Evolutionary conservation across 1,140 invertebrate species (phyloP).

Genomic region (Arion vulgaris): DNA sequence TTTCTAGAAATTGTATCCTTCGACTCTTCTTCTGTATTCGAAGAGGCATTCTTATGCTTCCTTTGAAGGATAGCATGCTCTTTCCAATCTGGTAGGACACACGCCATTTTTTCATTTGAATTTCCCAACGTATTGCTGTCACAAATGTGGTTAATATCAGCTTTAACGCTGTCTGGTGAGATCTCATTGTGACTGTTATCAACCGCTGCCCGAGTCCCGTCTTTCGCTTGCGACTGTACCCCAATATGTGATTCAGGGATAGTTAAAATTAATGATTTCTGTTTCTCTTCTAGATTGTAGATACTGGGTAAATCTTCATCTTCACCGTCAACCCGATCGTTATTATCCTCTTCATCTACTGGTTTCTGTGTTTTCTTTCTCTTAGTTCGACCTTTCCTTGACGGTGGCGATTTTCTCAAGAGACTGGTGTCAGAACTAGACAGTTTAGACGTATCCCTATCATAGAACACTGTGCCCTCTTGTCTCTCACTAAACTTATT

Average conservation of each 20-base stretch:
- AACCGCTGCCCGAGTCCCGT: no score
- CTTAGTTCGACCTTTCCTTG: background rate
- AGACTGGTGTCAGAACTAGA: slow-evolving; percentile 4
- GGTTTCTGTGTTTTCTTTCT: no score
- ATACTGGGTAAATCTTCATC: background rate
- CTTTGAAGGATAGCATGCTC: background rate
- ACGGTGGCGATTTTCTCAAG: background rate
- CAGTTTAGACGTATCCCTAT: background rate
- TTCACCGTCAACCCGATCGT: no score
- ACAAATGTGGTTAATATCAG: no score
- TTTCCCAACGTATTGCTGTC: no score
- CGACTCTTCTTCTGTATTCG: background rate
- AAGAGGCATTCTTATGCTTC: background rate
- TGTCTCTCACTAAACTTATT: background rate
- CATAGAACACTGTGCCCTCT: background rate
- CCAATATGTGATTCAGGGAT: background rate
- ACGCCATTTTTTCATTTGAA: background rate
- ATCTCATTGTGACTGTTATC: no score
- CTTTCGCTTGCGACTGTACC: background rate
- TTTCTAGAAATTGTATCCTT: background rate
- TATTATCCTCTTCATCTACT: no score
- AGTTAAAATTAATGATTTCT: background rate
- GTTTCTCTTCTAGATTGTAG: background rate
- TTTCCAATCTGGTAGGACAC: background rate
- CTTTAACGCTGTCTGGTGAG: no score